Evolutionary conservation across 1,140 invertebrate genomes (phyloP).

Genomic region (Hyposmocoma kahamanoa): DNA sequence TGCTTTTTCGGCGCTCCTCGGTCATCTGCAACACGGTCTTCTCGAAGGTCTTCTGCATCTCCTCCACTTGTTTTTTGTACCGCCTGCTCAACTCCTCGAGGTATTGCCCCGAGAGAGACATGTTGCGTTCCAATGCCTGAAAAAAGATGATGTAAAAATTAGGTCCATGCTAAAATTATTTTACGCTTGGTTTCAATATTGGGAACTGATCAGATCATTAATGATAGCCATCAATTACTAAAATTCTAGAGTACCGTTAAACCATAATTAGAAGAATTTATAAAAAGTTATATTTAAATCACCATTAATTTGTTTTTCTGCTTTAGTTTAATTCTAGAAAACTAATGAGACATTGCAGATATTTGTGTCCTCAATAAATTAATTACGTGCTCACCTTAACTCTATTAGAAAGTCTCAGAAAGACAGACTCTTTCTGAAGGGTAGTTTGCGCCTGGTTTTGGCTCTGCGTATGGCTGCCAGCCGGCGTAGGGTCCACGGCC

Average conservation of each 20-base stretch:
- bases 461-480: slow-evolving; percentile 41
- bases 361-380: no score
- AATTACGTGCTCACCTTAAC: slow-evolving; percentile 84
- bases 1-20: slow-evolving; percentile 81
- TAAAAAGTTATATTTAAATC: no score
- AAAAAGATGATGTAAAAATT: no score
- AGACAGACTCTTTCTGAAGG: slow-evolving; percentile 93
- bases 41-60: slow-evolving; percentile 90
- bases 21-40: slow-evolving; percentile 84
- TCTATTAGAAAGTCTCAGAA: slow-evolving; percentile 94
- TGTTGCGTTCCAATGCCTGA: slow-evolving; percentile 93
- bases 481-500: slow-evolving; percentile 54
- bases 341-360: no score
- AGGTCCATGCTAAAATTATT: no score
- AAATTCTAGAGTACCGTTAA: no score
- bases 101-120: slow-evolving; percentile 96
- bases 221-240: no score
- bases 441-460: slow-evolving; percentile 69
- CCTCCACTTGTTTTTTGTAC: slow-evolving; percentile 97
- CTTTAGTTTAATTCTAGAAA: no score
- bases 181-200: no score
- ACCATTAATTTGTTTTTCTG: no score
- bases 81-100: slow-evolving; percentile 94
- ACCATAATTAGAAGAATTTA: no score
- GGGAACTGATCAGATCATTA: no score